Base-by-base conservation (phyloP, 1,140 invertebrate species). In the Chironomus striatipennis region DNA sequence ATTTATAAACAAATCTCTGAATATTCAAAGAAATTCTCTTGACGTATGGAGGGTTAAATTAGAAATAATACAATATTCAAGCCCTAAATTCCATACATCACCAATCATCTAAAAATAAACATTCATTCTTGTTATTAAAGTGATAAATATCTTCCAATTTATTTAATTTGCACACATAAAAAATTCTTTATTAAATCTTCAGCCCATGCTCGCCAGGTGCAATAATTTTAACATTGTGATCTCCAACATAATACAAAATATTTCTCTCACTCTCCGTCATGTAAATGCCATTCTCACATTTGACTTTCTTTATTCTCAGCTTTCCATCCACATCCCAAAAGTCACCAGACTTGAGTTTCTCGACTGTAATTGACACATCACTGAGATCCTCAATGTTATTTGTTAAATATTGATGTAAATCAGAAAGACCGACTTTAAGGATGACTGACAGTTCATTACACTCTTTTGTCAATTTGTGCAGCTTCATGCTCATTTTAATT, bases 211-310 rank as follows among this genome's bases (percentile, higher is more conserved):
- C 84, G 43, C 90, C 90, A 34, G 89, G 89, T 74, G 87, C 84
- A 79, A 89, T 88, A 67, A 91, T 84, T 79, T 89, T 89, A 8
- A 92, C 85, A 79, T 90, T 88, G 79, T 87, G 86, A 82, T 92
- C 90, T 78, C 86, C 87, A 74, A 91, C 83, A 83, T 90, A 91
- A 77, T 88, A 92, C 18, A 91, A 83, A 79, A 89, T 84, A 72
- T 77, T 83, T 79, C 78, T 85, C 75, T 81, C 83, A 80, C 76
- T 84, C 80, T 77, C 79, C 76, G 76, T 75, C 76, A 81, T 80
- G 75, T 76, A 84, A 77, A 74, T 83, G 77, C 77, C 77, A 77
- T 81, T 84, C 77, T 83, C 79, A 78, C 73, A 83, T 83, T 79
- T 81, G 42, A 80, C 81, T 73, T 85, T 79, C 79, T 82, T 82